Evolutionary conservation across 2,113 vertebrate genomes (phyloP).

Genomic region (Trachemys scripta): DNA sequence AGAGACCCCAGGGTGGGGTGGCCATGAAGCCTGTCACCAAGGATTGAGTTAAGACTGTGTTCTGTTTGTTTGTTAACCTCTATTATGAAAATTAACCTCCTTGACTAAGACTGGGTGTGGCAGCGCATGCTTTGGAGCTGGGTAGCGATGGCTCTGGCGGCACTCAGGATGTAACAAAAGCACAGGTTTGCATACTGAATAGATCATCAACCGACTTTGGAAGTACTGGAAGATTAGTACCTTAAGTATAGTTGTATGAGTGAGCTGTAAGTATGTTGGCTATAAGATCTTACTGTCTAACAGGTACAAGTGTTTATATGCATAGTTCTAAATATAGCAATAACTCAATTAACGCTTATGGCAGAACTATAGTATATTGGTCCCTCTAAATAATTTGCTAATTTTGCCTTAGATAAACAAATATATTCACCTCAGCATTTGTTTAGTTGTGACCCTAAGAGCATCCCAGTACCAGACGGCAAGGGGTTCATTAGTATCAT

Average conservation of each 20-base stretch:
- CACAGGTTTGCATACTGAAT: not conserved
- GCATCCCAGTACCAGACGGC: too few relatives aligned
- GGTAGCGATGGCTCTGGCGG: too few relatives aligned
- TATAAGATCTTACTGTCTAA: not conserved
- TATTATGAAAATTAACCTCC: too few relatives aligned
- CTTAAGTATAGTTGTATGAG: not conserved
- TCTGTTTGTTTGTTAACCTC: too few relatives aligned
- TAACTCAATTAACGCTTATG: not conserved
- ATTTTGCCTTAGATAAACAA: not conserved
- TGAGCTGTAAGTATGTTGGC: not conserved
- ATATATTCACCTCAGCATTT: not conserved
- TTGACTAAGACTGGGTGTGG: too few relatives aligned
- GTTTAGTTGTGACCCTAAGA: too few relatives aligned
- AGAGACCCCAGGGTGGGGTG: too few relatives aligned
- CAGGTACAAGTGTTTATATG: not conserved
- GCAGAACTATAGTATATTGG: not conserved
- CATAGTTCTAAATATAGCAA: not conserved
- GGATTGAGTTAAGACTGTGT: too few relatives aligned
- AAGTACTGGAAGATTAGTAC: not conserved
- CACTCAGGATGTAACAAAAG: not conserved
- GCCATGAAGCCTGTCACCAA: too few relatives aligned
- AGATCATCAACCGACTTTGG: not conserved
- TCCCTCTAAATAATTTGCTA: not conserved
- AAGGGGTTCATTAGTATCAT: too few relatives aligned
- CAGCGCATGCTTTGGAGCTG: too few relatives aligned